Evolutionary conservation across 37 sponge, comb jelly and placozoan genomes (phyloP), one percentile per base, ranked within the genome.

Genomic region (Crambe crambe): DNA sequence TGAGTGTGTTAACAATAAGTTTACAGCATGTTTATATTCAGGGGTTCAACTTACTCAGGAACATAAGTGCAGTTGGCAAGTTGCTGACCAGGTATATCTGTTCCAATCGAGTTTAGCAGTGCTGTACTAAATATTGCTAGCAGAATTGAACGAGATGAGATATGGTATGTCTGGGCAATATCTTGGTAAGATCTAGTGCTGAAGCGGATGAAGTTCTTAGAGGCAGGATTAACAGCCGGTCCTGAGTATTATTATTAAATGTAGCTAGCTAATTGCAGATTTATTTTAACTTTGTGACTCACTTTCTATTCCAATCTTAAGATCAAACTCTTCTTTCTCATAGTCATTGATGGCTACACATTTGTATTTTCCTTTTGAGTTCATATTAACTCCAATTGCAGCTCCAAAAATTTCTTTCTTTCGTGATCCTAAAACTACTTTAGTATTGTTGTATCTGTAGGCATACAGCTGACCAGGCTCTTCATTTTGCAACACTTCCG

Each of bases 391-490:
- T 21, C 83, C 83, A 54, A 82, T 51, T 31, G 68, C 56, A 21
- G 74, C 68, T 37, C 39, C 72, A 63, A 66, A 21, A 35, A 43
- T 25, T 8, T 51, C 37, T 30, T 9, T 2, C n/a, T 32, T 29
- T 25, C 79, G 43, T 21, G 68, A 68, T 44, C 79, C 68, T 6
- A 79, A 68, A 2, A 54, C 37, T 12, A 35, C 68, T 0, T 42
- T 56, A 51, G 67, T 79, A 21, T 51, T 20, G 47, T 68, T 79
- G 56, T 64, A 30, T 36, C 79, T 27, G 38, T 79, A 79, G 21
- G 79, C 68, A 67, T 79, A 79, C 68, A 79, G 31, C 26, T 79
- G 79, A 0, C 79, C 79, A 54, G 56, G 35, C 21, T 30, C n/a
- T 54, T 79, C 79, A 66, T 44, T 37, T n/a, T 22, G 5, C 26